Base-by-base conservation (phyloP, 2,797 vertebrate species). In the Poeciliopsis infans region DNA sequence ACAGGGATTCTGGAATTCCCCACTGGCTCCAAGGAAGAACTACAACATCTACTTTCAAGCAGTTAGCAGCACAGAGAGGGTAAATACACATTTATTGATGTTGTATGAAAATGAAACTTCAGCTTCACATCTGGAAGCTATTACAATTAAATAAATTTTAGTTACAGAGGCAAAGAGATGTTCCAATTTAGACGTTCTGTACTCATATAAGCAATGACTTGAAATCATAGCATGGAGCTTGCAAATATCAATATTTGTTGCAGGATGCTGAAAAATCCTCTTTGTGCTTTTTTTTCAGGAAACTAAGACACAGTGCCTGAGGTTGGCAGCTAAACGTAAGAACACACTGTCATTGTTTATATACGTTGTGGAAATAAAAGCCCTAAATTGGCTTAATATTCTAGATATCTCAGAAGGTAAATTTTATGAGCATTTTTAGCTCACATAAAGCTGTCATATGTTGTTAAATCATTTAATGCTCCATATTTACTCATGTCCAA, bases 31-130 rank as follows among this genome's bases (percentile, higher is more conserved):
- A 7, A 96, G 98, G 71, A 99, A 99, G 92, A 98, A 98, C 86
- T 99, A 99, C 95, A 99, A 99, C 95, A 99, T 99, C 95, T 98
- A 99, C 90, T 97, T 98, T 91, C 98, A 99, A 94, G 98, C 98
- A 15, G 98, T 99, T 91, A 99, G 98, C 96, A 98, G 98, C 12
- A 98, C 99, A 1, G 98, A 99, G 88, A 97, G 97, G 97, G 98
- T 99, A 89, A 95, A 72, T 79, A 81, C 11, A 77, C 46, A 61
- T 72, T 31, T 72, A 53, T 82, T 78, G 23, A 80, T 66, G 8
- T 75, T 20, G 79, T 23, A 36, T 41, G 46, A 45, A 28, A 41
- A 18, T 76, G 39, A 64, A 79, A 76, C 59, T 36, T 39, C 6
- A 4, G 4, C 36, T 61, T 69, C 12, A 76, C 43, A 77, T 36